Percentiles rank a stretch among this genome's conserved stretches.
Evolutionary conservation across 2,113 vertebrate species (phyloP).

Genomic region (Caracal caracal): DNA sequence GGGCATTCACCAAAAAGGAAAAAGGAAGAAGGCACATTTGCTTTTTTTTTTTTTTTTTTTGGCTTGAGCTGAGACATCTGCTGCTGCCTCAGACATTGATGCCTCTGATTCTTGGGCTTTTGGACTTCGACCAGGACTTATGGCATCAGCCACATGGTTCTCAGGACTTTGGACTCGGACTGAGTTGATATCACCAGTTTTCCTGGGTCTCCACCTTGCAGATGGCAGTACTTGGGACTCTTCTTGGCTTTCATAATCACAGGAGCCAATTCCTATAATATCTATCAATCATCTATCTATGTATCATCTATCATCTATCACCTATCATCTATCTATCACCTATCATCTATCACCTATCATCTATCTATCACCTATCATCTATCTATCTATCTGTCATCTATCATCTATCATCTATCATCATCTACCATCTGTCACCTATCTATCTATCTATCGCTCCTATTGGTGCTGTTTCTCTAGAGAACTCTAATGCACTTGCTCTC

Average conservation of each 20-base stretch:
- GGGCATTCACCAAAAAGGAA: neutral
- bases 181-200: neutral
- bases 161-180: neutral
- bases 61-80: neutral
- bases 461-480: neutral
- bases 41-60: neutral
- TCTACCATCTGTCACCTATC: too few relatives aligned
- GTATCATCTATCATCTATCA: too few relatives aligned
- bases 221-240: neutral
- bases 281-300: neutral
- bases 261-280: neutral
- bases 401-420: too few relatives aligned
- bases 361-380: neutral
- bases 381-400: neutral
- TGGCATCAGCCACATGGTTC: neutral
- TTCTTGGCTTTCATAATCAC: neutral
- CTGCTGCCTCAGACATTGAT: neutral
- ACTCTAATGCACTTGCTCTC: neutral
- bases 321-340: too few relatives aligned
- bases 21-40: neutral
- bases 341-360: too few relatives aligned
- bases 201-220: neutral
- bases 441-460: neutral
- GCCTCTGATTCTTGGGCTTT: neutral
- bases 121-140: neutral